Conservation (phyloP, 2,888 invertebrate genomes). For the Pachycephus smyrnensis region DNA sequence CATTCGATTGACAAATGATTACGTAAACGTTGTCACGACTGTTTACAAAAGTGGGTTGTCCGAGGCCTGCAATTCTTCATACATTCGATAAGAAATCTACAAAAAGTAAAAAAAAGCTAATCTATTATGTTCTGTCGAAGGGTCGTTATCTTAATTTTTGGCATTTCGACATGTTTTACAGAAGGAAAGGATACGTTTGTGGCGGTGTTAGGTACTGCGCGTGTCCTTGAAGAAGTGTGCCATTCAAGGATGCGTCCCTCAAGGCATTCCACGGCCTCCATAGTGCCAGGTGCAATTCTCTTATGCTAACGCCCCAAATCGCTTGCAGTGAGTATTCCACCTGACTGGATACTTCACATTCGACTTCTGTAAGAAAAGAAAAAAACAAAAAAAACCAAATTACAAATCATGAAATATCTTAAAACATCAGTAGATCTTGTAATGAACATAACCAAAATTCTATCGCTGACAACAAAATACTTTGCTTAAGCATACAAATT, state of each 20-base stretch:
- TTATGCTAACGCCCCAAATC: slow-evolving; percentile 84
- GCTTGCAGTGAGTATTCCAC: slow-evolving; percentile 80
- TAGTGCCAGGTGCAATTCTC: slow-evolving; percentile 80
- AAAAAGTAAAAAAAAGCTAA: not conserved
- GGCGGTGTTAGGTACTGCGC: slow-evolving; percentile 63
- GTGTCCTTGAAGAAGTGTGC: slow-evolving; percentile 71
- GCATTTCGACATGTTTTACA: not conserved
- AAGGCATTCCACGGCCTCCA: slow-evolving; percentile 80
- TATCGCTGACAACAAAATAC: too few relatives aligned
- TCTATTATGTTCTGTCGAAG: too few relatives aligned
- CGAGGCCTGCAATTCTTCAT: too few relatives aligned
- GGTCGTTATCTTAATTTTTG: not conserved
- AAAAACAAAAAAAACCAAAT: not conserved
- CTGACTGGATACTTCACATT: slow-evolving; percentile 80
- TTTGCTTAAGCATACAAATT: too few relatives aligned
- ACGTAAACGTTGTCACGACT: too few relatives aligned
- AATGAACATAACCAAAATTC: too few relatives aligned
- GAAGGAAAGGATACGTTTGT: slow-evolving; percentile 62
- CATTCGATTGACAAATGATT: too few relatives aligned
- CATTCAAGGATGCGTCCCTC: slow-evolving; percentile 73
- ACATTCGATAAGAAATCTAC: too few relatives aligned
- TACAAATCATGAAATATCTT: too few relatives aligned
- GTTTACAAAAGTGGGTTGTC: too few relatives aligned
- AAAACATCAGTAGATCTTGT: too few relatives aligned
- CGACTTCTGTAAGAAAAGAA: slow-evolving; percentile 73